phyloP scores from a whole-genome alignment of 2,113 vertebrate species.

The Bambusicola thoracicus region DNA sequence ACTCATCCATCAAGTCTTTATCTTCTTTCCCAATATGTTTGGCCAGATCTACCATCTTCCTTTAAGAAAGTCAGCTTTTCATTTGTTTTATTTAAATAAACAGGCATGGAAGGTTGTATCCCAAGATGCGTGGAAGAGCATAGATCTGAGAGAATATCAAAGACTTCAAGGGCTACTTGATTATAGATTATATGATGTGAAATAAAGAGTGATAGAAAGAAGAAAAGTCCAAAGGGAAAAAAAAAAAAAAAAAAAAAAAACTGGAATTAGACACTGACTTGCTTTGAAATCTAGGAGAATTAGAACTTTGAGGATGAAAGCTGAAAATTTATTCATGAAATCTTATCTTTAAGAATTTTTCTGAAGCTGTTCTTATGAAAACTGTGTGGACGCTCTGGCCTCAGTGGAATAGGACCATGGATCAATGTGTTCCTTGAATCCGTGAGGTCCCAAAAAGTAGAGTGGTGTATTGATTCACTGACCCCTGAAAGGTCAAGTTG shows the following conservation, averaged over 20 bases:
- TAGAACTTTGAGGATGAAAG: conserved; percentile 4
- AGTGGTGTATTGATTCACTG: not conserved
- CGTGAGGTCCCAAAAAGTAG: no score
- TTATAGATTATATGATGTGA: not conserved
- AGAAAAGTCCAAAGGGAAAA: not conserved
- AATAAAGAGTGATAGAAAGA: not conserved
- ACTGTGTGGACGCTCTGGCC: not conserved
- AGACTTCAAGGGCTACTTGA: not conserved
- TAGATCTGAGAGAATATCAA: not conserved
- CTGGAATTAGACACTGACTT: not conserved
- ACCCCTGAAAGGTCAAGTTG: not conserved
- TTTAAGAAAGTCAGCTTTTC: not conserved
- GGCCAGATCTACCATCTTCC: not conserved
- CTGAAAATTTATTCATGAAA: not conserved
- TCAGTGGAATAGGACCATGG: not conserved
- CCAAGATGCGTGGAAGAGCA: not conserved
- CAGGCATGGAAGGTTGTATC: not conserved
- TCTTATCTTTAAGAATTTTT: conserved; percentile 10
- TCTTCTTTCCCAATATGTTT: not conserved
- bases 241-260: not conserved
- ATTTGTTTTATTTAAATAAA: conserved; percentile 4
- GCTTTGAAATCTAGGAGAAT: not conserved
- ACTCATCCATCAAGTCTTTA: not conserved
- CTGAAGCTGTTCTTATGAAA: not conserved
- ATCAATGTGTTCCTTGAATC: not conserved